Conservation (phyloP, 2,797 vertebrate genomes). For the Ceryle rudis region DNA sequence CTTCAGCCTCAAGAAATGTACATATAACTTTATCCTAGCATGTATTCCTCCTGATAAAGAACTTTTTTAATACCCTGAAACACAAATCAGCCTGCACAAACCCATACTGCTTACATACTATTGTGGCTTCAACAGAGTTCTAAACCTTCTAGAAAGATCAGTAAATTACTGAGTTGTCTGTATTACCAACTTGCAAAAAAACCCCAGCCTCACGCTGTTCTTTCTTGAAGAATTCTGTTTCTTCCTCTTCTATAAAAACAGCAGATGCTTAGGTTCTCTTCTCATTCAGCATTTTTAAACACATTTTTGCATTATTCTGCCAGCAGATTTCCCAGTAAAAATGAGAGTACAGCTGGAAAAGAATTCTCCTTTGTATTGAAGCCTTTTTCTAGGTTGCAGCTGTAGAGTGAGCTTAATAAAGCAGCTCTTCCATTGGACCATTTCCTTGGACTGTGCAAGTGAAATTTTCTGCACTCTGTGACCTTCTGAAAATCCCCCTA, state of each 20-base stretch:
- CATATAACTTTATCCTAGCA: not conserved
- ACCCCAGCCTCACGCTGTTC: not conserved
- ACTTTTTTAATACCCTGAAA: not conserved
- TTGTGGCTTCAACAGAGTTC: not conserved
- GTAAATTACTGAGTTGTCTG: no score
- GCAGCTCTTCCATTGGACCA: not conserved
- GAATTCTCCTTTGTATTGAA: not conserved
- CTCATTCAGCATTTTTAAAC: not conserved
- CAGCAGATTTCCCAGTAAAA: not conserved
- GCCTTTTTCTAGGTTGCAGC: not conserved
- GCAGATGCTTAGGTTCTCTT: not conserved
- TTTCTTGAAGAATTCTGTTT: not conserved
- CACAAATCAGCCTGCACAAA: not conserved
- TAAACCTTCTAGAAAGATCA: not conserved
- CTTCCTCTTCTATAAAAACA: not conserved
- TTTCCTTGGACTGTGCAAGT: not conserved
- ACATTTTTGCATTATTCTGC: not conserved
- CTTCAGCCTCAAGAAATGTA: not conserved
- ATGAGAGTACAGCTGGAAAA: not conserved
- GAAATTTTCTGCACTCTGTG: not conserved
- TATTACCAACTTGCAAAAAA: no score
- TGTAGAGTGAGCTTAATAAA: not conserved
- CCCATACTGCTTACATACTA: rapidly evolving
- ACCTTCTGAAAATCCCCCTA: not conserved
- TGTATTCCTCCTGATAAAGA: not conserved